phyloP scores from a whole-genome alignment of 2,797 vertebrate genomes.

The Acridotheres tristis region DNA sequence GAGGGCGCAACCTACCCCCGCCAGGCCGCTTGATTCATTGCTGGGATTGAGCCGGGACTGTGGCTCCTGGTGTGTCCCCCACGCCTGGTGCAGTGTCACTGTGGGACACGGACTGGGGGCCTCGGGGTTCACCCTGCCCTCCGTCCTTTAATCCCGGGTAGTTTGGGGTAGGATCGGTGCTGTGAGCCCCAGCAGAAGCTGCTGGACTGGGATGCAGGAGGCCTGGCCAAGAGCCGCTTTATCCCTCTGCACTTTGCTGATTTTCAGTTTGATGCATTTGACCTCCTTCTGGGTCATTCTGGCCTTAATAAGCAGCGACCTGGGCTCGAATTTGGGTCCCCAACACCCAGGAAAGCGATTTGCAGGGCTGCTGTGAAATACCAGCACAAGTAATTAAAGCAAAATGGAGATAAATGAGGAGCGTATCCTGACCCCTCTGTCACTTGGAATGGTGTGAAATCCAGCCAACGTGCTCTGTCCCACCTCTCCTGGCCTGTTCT shows the following conservation, averaged over 20 bases:
- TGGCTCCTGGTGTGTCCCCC: background rate
- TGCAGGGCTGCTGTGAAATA: background rate
- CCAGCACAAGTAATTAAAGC: background rate
- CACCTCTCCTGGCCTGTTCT: background rate
- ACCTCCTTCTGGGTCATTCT: background rate
- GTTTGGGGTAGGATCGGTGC: background rate
- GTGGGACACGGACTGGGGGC: background rate
- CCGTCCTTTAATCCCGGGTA: background rate
- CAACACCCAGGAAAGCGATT: background rate
- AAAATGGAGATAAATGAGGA: background rate
- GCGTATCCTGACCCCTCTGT: rapidly evolving
- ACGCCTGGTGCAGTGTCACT: background rate
- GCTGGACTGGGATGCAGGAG: background rate
- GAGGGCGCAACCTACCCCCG: rapidly evolving
- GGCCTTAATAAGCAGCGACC: background rate
- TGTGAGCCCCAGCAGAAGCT: background rate
- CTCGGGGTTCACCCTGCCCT: background rate
- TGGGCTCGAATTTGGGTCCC: background rate
- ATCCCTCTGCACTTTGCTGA: background rate
- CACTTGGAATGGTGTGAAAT: rapidly evolving
- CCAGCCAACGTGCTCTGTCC: rapidly evolving
- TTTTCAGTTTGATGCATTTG: background rate
- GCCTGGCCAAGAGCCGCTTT: background rate
- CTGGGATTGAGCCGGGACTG: background rate
- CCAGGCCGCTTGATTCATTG: background rate